Percentiles rank a stretch among this genome's conserved stretches.
These are phyloP conservation scores for Cecidostiba fungosa DNA, from an alignment of 2,888 invertebrate genomes.

Conservation along the genomic window DNA sequence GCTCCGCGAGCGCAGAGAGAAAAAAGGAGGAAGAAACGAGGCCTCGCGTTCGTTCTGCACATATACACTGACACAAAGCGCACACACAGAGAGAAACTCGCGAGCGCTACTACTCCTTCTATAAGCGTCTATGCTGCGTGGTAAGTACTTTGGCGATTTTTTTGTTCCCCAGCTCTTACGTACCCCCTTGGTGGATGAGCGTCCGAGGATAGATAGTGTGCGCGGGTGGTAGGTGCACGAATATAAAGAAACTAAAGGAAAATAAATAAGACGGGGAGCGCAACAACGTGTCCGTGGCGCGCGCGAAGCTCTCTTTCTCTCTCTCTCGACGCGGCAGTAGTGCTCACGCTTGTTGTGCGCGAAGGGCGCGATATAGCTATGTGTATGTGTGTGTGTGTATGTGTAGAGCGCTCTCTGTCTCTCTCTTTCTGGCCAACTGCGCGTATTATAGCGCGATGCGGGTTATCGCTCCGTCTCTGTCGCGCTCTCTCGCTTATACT, in stretches of 20 bases:
- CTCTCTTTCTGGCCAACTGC: slow-evolving; percentile 8
- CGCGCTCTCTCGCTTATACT: slow-evolving; percentile 4
- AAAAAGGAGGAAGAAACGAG: slow-evolving; percentile 43
- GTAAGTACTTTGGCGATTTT: slow-evolving; percentile 45
- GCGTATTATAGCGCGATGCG: not conserved
- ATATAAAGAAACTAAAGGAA: slow-evolving; percentile 39
- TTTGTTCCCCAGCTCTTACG: slow-evolving; percentile 20
- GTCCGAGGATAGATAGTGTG: not conserved
- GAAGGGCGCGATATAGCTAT: slow-evolving; percentile 9
- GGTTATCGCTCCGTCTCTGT: slow-evolving; percentile 21
- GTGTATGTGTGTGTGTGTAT: not conserved
- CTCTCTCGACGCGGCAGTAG: slow-evolving; percentile 1
- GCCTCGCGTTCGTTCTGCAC: slow-evolving; percentile 33
- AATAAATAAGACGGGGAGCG: slow-evolving; percentile 31
- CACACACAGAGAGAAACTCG: not conserved
- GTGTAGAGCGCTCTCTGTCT: not conserved
- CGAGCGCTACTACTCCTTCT: slow-evolving; percentile 26
- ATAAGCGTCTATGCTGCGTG: slow-evolving; percentile 45
- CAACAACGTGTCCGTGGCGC: slow-evolving; percentile 8
- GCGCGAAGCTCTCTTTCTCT: not conserved
- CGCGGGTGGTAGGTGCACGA: not conserved
- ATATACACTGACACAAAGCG: not conserved
- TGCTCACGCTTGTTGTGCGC: not conserved
- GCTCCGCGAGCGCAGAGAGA: slow-evolving; percentile 8
- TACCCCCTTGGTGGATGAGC: slow-evolving; percentile 33